phyloP scores from a whole-genome alignment of 1,140 invertebrate genomes.

The Tetragnatha versicolor region DNA sequence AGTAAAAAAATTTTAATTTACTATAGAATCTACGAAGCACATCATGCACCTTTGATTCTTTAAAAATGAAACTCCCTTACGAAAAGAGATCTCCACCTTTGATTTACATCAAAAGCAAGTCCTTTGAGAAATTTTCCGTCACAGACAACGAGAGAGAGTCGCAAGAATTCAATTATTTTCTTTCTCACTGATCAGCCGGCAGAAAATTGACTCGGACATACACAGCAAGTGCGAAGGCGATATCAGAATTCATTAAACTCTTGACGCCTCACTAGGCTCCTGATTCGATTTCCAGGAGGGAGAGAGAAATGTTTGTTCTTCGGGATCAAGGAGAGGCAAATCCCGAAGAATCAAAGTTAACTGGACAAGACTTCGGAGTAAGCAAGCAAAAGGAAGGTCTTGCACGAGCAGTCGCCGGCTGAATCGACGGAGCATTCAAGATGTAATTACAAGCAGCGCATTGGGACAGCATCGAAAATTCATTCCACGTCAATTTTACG shows the following conservation, averaged over 20 bases:
- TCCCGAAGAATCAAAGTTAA: slow-evolving; percentile 31
- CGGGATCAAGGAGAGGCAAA: not conserved
- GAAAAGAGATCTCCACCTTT: too few relatives aligned
- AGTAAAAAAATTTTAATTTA: too few relatives aligned
- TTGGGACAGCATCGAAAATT: slow-evolving; percentile 24
- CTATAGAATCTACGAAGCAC: too few relatives aligned
- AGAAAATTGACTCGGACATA: slow-evolving; percentile 45
- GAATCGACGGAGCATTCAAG: slow-evolving; percentile 8
- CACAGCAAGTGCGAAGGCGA: not conserved
- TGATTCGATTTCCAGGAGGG: slow-evolving; percentile 44
- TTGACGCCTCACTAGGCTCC: slow-evolving; percentile 29
- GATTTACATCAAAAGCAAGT: too few relatives aligned
- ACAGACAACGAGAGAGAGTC: too few relatives aligned
- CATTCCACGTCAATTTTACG: slow-evolving; percentile 24
- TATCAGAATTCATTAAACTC: slow-evolving; percentile 49
- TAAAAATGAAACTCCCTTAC: too few relatives aligned
- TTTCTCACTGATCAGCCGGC: not conserved
- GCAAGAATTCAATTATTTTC: slow-evolving; percentile 50
- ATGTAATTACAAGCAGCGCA: slow-evolving; percentile 44
- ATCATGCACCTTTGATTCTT: too few relatives aligned
- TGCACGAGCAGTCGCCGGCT: too few relatives aligned
- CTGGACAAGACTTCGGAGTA: slow-evolving; percentile 35
- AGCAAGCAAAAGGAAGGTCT: not conserved
- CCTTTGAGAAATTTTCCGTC: too few relatives aligned
- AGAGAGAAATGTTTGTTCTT: slow-evolving; percentile 23